Percentiles rank a stretch among this genome's conserved stretches.
Evolutionary conservation across 2,888 invertebrate genomes (phyloP).

Genomic region (Stramonita haemastoma): DNA sequence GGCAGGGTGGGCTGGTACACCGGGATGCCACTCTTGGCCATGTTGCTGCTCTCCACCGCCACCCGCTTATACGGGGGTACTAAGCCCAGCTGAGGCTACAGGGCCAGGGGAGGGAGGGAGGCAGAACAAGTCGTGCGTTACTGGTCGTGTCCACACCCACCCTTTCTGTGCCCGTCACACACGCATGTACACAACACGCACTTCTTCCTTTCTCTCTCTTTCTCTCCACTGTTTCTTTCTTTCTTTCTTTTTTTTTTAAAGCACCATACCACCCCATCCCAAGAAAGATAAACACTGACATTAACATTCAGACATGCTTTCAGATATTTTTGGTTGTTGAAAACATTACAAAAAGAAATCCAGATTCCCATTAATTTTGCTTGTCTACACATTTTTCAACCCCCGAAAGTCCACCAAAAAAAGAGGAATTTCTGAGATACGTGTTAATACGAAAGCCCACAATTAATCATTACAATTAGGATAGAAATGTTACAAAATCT

Average conservation of each 20-base stretch:
- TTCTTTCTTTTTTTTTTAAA: too few species aligned
- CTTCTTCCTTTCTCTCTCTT: too few species aligned
- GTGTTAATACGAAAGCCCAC: slow-evolving; percentile 40
- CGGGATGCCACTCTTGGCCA: slow-evolving; percentile 91
- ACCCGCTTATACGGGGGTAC: slow-evolving; percentile 93
- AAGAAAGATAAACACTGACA: too few species aligned
- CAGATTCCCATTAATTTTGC: neutral
- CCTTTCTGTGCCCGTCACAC: neutral
- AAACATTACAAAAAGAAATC: neutral
- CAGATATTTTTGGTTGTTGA: too few species aligned
- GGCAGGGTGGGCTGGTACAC: slow-evolving; percentile 82
- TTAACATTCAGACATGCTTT: too few species aligned
- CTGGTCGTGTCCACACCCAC: neutral
- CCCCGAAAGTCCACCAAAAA: neutral
- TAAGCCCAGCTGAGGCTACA: slow-evolving; percentile 42
- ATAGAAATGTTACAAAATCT: slow-evolving; percentile 39
- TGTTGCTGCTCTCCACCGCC: slow-evolving; percentile 82
- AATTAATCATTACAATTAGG: slow-evolving; percentile 22
- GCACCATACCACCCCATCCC: too few species aligned
- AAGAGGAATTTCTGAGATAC: neutral
- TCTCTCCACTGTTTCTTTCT: too few species aligned
- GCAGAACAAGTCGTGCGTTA: slow-evolving; percentile 34
- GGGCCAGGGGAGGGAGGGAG: neutral
- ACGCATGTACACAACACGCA: neutral
- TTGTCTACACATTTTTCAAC: neutral